phyloP scores from a whole-genome alignment of 2,113 vertebrate genomes.

The Struthio camelus region DNA sequence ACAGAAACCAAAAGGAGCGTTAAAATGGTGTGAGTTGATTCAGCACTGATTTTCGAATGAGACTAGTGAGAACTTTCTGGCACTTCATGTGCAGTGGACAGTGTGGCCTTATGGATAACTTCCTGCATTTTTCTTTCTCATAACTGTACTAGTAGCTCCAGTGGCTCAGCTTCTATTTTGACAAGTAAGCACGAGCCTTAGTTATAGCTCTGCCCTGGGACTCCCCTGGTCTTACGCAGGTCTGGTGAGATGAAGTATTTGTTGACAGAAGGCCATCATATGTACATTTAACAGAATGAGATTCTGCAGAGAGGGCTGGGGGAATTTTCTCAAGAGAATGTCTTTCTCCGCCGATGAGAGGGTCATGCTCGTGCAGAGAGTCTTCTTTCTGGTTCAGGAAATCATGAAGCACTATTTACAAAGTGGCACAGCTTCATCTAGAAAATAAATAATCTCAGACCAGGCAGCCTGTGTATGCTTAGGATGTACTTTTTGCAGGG shows the following conservation, averaged over 20 bases:
- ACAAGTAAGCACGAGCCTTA: background rate
- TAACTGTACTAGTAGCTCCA: background rate
- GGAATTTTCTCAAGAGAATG: background rate
- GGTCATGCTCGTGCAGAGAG: background rate
- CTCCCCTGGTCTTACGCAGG: background rate
- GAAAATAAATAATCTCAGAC: background rate
- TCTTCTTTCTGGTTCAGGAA: background rate
- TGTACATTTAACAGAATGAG: background rate
- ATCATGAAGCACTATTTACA: background rate
- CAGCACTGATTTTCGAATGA: background rate
- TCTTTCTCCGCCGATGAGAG: background rate
- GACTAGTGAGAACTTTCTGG: background rate
- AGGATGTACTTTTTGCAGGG: background rate
- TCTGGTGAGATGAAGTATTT: background rate
- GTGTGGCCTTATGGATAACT: background rate
- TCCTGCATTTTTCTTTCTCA: background rate
- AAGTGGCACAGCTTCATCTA: background rate
- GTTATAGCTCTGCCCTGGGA: background rate
- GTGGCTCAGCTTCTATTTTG: background rate
- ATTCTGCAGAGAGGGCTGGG: background rate
- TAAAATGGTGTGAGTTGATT: background rate
- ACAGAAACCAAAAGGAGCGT: accelerated
- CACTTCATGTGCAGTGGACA: background rate
- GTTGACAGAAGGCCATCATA: background rate
- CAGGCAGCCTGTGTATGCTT: background rate